phyloP scores from a whole-genome alignment of 2,888 invertebrate genomes.

The Drosophila recens region DNA sequence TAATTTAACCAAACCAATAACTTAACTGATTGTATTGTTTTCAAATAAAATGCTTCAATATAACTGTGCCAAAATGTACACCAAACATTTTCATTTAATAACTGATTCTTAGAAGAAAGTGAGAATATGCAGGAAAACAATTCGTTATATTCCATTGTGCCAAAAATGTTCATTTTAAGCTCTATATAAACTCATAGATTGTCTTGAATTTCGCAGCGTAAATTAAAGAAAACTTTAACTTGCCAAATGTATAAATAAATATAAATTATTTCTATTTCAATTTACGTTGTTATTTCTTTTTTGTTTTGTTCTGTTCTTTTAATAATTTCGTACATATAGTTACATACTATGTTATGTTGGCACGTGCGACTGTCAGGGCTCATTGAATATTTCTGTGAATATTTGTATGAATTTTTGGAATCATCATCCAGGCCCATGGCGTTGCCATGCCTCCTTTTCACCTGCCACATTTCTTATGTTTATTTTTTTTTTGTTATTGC shows the following conservation, averaged over 20 bases:
- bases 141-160: too few relatives aligned
- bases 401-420: constrained; percentile 21
- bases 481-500: constrained; percentile 40
- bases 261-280: constrained; percentile 11
- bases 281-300: constrained; percentile 13
- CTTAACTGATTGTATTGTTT: too few relatives aligned
- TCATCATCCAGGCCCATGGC: constrained; percentile 4
- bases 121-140: not conserved
- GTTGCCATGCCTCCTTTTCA: constrained; percentile 32
- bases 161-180: too few relatives aligned
- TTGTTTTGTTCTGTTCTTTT: constrained; percentile 17
- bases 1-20: too few relatives aligned
- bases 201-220: not conserved
- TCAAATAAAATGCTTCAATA: not conserved
- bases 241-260: constrained; percentile 8
- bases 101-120: too few relatives aligned
- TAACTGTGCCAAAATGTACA: not conserved
- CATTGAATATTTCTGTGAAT: constrained; percentile 56
- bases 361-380: constrained; percentile 42
- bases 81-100: not conserved
- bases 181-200: not conserved
- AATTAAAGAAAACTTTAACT: not conserved
- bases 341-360: not conserved
- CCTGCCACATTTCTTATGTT: constrained; percentile 65
- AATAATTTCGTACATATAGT: constrained; percentile 16